Evolutionary conservation across 2,797 vertebrate genomes (phyloP), one percentile per base, ranked within the genome.

Genomic region (Melanotaenia pygmaea): DNA sequence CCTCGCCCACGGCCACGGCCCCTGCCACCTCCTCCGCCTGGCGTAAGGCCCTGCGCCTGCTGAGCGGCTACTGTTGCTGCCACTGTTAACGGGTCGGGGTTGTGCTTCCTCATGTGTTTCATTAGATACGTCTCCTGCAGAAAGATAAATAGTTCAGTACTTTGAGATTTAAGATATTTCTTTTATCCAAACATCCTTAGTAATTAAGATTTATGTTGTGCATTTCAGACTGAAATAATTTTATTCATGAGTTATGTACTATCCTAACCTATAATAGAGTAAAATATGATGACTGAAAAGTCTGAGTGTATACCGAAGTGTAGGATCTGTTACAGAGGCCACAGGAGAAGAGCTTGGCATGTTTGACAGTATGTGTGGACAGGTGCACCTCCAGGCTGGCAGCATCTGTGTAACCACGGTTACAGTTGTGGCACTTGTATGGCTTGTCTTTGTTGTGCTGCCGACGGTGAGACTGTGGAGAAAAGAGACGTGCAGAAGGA

Each of bases 21-120:
- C 22, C 91, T n/a, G 86, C 94, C 51, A 67, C 93, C 8, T 26
- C 86, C 70, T 26, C 86, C 70, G 0, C 89, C 91, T 0, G 88
- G 81, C 1, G 82, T 88, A 0, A 82, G 93, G 6, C 91, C 90
- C 88, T 97, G 96, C 0, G 96, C 95, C 59, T 96, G 93, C 86
- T 93, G 96, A n/a, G 95, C 94, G 0, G 94, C 95, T 5, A 95
- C 93, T 0, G 95, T 95, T 7, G 94, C 95, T 5, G 95, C 95
- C 24, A 96, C 94, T 0, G 95, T 93, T 0, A 95, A 84, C 1
- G 96, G 95, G 89, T 98, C 97, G 28, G 97, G 97, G 94, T 99
- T 99, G 95, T 99, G 98, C 95, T 99, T 99, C 90, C 96, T 92
- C 98, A 99, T 99, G 91, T 99, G 98, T 94, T 99, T 99, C 98